phyloP scores from a whole-genome alignment of 2,888 invertebrate species.

The Oligia strigilis region DNA sequence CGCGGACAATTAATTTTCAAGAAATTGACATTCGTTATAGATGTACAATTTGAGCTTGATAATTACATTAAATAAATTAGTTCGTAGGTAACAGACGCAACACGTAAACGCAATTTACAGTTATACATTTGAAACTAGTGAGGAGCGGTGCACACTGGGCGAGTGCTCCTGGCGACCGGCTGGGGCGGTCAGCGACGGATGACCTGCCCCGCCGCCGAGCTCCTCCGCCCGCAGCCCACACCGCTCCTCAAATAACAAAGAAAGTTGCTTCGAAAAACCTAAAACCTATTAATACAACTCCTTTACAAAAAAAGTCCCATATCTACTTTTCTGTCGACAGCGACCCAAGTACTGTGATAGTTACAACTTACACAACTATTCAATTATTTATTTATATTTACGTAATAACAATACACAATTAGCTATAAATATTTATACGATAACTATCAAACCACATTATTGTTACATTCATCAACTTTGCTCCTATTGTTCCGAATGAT shows the following conservation, averaged over 20 bases:
- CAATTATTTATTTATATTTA: slow-evolving; percentile 90
- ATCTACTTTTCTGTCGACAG: slow-evolving; percentile 79
- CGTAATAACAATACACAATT: slow-evolving; percentile 91
- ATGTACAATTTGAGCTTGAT: slow-evolving; percentile 85
- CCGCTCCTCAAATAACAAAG: slow-evolving; percentile 69
- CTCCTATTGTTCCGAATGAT: slow-evolving; percentile 84
- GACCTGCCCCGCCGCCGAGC: slow-evolving; percentile 38
- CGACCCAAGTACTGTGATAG: slow-evolving; percentile 87
- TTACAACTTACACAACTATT: slow-evolving; percentile 90
- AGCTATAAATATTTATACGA: slow-evolving; percentile 91
- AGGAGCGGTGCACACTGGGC: slow-evolving; percentile 54
- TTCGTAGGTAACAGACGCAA: slow-evolving; percentile 81
- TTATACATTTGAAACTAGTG: slow-evolving; percentile 62
- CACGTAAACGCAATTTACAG: slow-evolving; percentile 75
- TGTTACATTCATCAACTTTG: slow-evolving; percentile 85
- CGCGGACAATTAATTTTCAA: slow-evolving; percentile 75
- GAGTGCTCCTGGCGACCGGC: slow-evolving; percentile 30
- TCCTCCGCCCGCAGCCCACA: slow-evolving; percentile 35
- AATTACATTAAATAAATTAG: slow-evolving; percentile 75
- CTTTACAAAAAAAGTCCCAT: slow-evolving; percentile 82
- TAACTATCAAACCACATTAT: slow-evolving; percentile 90
- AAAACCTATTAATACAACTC: slow-evolving; percentile 82
- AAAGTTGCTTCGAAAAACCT: slow-evolving; percentile 73
- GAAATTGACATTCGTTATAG: slow-evolving; percentile 87
- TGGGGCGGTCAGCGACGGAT: slow-evolving; percentile 33